Conservation (phyloP, 2,113 vertebrate genomes). For the Myrmophylax atrothorax region DNA sequence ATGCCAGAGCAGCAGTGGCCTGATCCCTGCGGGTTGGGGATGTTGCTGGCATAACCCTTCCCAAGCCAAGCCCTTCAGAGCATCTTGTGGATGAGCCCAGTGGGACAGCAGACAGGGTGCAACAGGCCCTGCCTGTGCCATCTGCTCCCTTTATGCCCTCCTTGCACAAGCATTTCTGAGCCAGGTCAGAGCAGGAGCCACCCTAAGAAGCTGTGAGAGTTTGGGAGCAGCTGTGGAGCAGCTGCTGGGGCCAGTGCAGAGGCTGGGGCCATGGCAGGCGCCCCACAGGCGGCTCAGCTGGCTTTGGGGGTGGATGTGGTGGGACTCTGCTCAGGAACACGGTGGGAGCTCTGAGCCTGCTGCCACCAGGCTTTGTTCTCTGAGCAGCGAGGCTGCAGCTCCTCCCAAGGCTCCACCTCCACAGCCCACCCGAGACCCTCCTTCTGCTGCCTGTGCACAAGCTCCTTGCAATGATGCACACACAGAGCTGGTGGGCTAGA, state of each 20-base stretch:
- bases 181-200: background rate
- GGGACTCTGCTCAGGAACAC: background rate
- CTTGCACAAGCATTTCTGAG: background rate
- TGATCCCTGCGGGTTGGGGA: rapidly evolving
- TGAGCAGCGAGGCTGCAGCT: background rate
- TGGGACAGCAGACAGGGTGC: rapidly evolving
- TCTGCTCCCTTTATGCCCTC: background rate
- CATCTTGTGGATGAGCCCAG: background rate
- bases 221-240: slow-evolving; percentile 47
- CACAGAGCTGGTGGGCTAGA: background rate
- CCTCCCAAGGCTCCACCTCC: slow-evolving; percentile 66
- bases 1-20: rapidly evolving
- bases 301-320: background rate
- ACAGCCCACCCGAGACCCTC: slow-evolving; percentile 63
- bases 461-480: background rate
- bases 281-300: background rate
- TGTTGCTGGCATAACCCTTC: background rate
- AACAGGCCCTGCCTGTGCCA: rapidly evolving
- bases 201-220: background rate
- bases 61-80: background rate
- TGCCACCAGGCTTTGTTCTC: slow-evolving; percentile 60
- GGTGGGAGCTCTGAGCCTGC: background rate
- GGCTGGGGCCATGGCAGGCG: background rate
- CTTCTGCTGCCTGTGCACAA: slow-evolving; percentile 43
- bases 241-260: background rate